phyloP scores from a whole-genome alignment of 2,797 vertebrate genomes.

The Rhynchonycteris naso region DNA sequence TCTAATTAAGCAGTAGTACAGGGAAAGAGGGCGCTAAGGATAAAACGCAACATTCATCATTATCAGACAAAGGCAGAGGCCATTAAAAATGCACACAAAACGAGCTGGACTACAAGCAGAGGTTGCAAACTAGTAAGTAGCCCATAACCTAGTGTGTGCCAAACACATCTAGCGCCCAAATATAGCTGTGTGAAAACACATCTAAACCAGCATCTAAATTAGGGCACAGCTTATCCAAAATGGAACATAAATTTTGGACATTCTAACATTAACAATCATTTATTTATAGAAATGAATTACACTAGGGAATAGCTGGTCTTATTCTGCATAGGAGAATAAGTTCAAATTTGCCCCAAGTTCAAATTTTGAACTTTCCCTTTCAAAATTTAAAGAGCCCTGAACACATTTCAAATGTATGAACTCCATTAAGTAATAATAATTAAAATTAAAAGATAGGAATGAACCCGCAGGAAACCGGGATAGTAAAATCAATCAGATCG shows the following conservation, averaged over 20 bases:
- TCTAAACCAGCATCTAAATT: not conserved
- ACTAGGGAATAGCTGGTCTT: not conserved
- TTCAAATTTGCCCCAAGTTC: slow-evolving; percentile 31
- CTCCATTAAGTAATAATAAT: not conserved
- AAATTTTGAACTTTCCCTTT: slow-evolving; percentile 34
- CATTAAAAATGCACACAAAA: slow-evolving; percentile 38
- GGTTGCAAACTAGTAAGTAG: not conserved
- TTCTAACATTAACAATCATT: not conserved
- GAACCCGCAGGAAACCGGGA: not conserved
- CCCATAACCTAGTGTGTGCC: not conserved
- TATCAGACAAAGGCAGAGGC: not conserved
- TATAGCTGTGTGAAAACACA: not conserved
- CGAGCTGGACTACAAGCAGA: not conserved
- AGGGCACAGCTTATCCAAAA: not conserved
- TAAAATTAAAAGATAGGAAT: not conserved
- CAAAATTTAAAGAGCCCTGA: slow-evolving; percentile 1
- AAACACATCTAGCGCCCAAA: not conserved
- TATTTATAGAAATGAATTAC: slow-evolving; percentile 22
- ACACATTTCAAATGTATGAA: not conserved
- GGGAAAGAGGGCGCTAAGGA: not conserved
- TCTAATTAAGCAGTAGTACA: slow-evolving; percentile 37
- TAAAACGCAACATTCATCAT: not conserved
- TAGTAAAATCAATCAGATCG: not conserved
- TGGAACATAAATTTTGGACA: not conserved
- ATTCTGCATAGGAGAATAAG: not conserved